These are phyloP conservation scores for Aldrovandia affinis DNA, from an alignment of 2,797 vertebrate genomes.

Conservation along the genomic window DNA sequence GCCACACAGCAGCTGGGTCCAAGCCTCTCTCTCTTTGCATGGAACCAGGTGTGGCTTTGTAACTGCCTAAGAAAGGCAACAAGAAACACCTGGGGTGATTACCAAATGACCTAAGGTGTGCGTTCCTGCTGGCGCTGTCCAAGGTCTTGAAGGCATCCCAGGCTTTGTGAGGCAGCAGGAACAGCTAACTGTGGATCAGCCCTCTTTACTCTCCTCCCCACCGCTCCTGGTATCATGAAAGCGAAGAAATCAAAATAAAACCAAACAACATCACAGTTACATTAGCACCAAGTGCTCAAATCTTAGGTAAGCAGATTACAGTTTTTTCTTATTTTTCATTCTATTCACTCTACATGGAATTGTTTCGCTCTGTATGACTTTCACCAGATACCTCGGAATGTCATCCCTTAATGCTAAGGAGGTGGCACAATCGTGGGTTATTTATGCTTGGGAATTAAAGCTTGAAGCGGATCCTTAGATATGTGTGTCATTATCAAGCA, in stretches of 20 bases:
- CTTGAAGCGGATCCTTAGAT: constrained; percentile 11
- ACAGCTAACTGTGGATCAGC: too few relatives aligned
- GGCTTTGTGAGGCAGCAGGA: too few relatives aligned
- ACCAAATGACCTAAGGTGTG: too few relatives aligned
- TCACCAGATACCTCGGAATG: not conserved
- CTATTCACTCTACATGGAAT: not conserved
- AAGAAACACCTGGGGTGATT: too few relatives aligned
- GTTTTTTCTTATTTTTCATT: not conserved
- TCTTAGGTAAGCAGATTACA: not conserved
- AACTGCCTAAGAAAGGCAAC: too few relatives aligned
- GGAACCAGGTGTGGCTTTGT: too few relatives aligned
- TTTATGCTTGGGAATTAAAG: constrained; percentile 1
- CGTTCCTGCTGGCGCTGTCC: too few relatives aligned
- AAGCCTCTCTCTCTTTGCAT: too few relatives aligned
- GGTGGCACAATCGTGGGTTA: not conserved
- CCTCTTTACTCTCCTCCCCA: too few relatives aligned
- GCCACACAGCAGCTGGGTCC: too few relatives aligned
- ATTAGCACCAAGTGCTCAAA: not conserved
- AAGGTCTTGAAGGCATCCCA: too few relatives aligned
- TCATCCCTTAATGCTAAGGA: not conserved
- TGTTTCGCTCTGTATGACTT: not conserved
- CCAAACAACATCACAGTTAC: not conserved
- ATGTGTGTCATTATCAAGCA: constrained; percentile 23
- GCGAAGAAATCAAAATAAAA: not conserved
- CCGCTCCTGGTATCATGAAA: not conserved